A percentile compares a stretch with the other conserved stretches of the same genome.
Conservation (phyloP, 2,888 invertebrate species). For the Cheilosia vulpina region DNA sequence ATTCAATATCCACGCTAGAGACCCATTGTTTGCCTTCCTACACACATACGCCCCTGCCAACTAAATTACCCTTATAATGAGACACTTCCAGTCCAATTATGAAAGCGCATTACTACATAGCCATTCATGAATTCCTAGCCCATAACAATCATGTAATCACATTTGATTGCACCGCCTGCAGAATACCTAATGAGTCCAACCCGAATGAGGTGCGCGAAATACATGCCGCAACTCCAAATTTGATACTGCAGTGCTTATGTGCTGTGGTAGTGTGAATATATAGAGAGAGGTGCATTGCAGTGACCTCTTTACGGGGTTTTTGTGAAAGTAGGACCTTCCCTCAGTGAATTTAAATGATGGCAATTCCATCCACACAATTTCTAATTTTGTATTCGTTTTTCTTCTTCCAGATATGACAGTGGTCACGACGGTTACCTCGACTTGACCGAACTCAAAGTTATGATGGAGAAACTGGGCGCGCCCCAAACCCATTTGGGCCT, state of each 20-base stretch:
- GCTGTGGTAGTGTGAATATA: neutral
- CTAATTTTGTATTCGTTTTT: conserved; percentile 57
- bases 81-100: conserved; percentile 31
- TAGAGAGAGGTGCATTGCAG: conserved; percentile 22
- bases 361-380: conserved; percentile 23
- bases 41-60: conserved; percentile 17
- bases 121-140: conserved; percentile 39
- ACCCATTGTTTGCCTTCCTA: conserved; percentile 9
- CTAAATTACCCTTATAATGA: conserved; percentile 38
- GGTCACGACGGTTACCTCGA: conserved; percentile 95
- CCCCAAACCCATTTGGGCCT: conserved; percentile 98
- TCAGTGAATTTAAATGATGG: conserved; percentile 28
- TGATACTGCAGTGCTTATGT: conserved; percentile 20
- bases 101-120: conserved; percentile 48
- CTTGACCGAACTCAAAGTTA: conserved; percentile 94
- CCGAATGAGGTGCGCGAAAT: conserved; percentile 53
- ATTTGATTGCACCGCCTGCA: conserved; percentile 52
- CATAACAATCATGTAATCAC: conserved; percentile 56
- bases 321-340: conserved; percentile 56
- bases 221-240: conserved; percentile 49
- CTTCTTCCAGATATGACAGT: conserved; percentile 91
- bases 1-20: too few species aligned
- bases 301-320: conserved; percentile 52
- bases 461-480: conserved; percentile 98
- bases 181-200: conserved; percentile 52